Conservation (phyloP, 2,888 invertebrate species). For the Leptothorax acervorum region DNA sequence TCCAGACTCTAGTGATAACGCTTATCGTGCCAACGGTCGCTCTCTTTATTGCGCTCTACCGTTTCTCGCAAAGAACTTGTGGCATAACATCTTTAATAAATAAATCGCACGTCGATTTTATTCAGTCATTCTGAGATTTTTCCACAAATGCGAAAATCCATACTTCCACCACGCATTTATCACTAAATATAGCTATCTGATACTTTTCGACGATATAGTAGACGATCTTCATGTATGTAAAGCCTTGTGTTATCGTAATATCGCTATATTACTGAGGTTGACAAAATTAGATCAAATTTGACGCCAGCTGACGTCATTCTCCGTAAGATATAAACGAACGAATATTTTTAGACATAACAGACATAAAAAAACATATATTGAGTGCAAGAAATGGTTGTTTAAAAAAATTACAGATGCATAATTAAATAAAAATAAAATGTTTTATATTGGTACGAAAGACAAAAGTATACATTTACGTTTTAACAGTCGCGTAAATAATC, state of each 20-base stretch:
- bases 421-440: not conserved
- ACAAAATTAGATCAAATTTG: constrained; percentile 13
- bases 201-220: not conserved
- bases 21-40: constrained; percentile 3
- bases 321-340: not conserved
- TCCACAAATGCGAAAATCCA: not conserved
- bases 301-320: not conserved
- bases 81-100: constrained; percentile 2
- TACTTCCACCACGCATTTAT: not conserved
- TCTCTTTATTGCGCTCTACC: not conserved
- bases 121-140: not conserved
- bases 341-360: not conserved
- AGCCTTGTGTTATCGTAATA: not conserved
- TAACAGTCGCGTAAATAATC: not conserved
- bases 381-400: not conserved
- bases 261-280: not conserved
- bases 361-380: no score
- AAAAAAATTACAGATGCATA: not conserved
- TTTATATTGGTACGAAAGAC: not conserved
- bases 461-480: not conserved
- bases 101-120: not conserved
- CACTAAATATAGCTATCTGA: constrained; percentile 3
- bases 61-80: not conserved
- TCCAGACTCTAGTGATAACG: constrained; percentile 6
- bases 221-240: not conserved